Evolutionary conservation across 2,888 invertebrate genomes (phyloP).

Genomic region (Aphidoletes aphidimyza): DNA sequence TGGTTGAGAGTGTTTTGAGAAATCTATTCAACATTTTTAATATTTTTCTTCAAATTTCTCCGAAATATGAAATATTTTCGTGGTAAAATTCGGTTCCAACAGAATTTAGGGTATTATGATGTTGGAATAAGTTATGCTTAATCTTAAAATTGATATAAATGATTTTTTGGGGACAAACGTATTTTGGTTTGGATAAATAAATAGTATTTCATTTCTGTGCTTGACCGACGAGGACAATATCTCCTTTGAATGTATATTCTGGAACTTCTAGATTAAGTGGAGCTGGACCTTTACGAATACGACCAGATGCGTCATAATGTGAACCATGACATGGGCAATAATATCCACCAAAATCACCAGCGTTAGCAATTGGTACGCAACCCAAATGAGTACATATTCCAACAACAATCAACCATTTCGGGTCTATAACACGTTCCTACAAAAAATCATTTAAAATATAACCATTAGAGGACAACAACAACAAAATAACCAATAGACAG

Average conservation of each 20-base stretch:
- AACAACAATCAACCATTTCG: constrained; percentile 93
- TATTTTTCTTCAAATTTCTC: too few relatives aligned
- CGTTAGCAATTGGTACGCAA: constrained; percentile 95
- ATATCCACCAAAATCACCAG: constrained; percentile 96
- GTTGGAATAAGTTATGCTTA: too few relatives aligned
- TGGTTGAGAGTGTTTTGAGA: too few relatives aligned
- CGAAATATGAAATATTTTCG: too few relatives aligned
- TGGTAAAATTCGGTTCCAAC: too few relatives aligned
- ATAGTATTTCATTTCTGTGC: constrained; percentile 45
- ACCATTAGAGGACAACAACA: too few relatives aligned
- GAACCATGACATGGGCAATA: constrained; percentile 99
- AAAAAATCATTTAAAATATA: too few relatives aligned
- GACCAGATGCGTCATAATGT: constrained; percentile 97
- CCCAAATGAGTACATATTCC: constrained; percentile 98
- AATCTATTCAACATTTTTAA: too few relatives aligned
- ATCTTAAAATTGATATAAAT: too few relatives aligned
- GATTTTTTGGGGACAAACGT: constrained; percentile 1
- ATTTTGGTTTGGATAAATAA: not conserved
- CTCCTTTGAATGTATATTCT: constrained; percentile 80
- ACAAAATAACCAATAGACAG: too few relatives aligned
- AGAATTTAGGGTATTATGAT: too few relatives aligned
- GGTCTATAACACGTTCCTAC: constrained; percentile 78
- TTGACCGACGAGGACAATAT: constrained; percentile 81
- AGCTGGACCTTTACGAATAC: constrained; percentile 98
- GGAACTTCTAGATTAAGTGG: constrained; percentile 96